Percentiles rank a stretch among this genome's conserved stretches.
These are phyloP conservation scores for Myotis davidii DNA, from an alignment of 2,113 vertebrate genomes.

Conservation along the genomic window DNA sequence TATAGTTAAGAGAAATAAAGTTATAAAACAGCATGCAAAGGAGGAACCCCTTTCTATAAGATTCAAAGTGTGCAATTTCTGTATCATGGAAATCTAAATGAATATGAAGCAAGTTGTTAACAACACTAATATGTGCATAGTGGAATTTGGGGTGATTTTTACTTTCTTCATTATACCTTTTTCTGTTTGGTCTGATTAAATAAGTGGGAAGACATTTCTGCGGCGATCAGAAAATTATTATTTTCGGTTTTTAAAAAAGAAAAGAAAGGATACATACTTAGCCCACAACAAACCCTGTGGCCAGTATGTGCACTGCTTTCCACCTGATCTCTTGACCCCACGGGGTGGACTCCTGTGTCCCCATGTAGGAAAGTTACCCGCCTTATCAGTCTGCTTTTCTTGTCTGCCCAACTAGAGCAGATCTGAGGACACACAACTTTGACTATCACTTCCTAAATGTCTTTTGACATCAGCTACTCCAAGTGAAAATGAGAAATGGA, in stretches of 20 bases:
- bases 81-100: not conserved
- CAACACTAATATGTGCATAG: not conserved
- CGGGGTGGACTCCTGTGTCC: not conserved
- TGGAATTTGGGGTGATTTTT: not conserved
- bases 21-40: slow-evolving; percentile 10
- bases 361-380: not conserved
- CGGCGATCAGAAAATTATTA: slow-evolving; percentile 11
- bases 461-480: not conserved
- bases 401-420: not conserved
- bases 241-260: not conserved
- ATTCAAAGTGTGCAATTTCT: not conserved
- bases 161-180: not conserved
- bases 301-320: not conserved
- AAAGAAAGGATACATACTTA: not conserved
- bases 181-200: not conserved
- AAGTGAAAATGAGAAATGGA: not conserved
- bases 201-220: not conserved
- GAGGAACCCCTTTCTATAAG: not conserved
- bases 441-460: not conserved
- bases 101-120: not conserved
- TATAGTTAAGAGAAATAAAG: not conserved
- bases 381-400: not conserved
- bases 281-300: not conserved
- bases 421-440: not conserved
- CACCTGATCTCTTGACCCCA: not conserved